phyloP scores from a whole-genome alignment of 2,113 vertebrate species.

The Catagonus wagneri region DNA sequence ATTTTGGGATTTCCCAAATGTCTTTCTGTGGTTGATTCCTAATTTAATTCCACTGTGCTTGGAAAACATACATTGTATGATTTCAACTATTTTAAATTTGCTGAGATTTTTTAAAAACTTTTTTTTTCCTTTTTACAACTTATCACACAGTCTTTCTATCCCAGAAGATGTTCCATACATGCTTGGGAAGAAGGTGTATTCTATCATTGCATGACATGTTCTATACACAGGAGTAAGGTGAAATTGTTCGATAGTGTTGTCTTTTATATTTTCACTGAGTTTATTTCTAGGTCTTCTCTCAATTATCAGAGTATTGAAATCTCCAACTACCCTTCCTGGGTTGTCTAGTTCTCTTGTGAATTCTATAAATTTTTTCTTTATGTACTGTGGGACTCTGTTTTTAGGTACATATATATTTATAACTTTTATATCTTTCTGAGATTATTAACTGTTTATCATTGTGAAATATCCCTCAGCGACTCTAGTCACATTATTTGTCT shows the following conservation, averaged over 20 bases:
- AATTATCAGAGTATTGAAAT: neutral
- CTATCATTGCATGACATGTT: neutral
- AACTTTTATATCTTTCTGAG: neutral
- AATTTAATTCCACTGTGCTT: neutral
- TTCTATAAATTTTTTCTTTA: neutral
- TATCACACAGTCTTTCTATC: neutral
- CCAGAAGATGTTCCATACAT: neutral
- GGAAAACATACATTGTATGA: neutral
- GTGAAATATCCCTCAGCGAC: neutral
- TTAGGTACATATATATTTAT: neutral
- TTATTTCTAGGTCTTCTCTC: neutral
- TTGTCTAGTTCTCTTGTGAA: neutral
- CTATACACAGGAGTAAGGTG: neutral
- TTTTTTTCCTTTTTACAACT: neutral
- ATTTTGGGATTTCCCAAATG: neutral
- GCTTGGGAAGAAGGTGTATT: neutral
- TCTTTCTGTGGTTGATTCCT: neutral
- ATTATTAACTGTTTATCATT: neutral
- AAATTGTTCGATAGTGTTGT: neutral
- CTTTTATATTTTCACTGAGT: neutral
- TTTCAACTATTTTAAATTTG: neutral
- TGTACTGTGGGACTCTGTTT: neutral
- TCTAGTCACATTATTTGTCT: neutral
- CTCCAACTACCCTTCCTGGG: neutral
- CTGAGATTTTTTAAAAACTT: neutral